Evolutionary conservation across 2,888 invertebrate genomes (phyloP), one percentile per base, ranked within the genome.

Genomic region (Emmelina monodactyla): DNA sequence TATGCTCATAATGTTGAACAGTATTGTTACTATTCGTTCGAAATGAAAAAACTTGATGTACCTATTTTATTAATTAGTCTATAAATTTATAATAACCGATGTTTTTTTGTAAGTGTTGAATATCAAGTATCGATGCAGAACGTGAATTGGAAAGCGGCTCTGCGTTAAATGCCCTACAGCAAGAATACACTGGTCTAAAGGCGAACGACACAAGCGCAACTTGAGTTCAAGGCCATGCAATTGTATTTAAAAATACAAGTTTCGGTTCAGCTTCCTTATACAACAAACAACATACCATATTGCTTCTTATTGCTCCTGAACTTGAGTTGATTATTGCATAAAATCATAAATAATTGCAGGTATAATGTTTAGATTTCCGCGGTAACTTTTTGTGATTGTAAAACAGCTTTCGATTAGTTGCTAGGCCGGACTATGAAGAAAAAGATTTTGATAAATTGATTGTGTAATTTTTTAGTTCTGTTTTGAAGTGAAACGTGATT

Each of bases 211-310:
- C 56, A 52, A 50, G 47, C 33, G 40, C 53, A 51, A 58, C 61
- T 70, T 25, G 25, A 72, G 72, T 72, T 73, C 73, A 72, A 68
- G 72, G 72, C 49, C 64, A 58, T 45, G 45, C 47, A 62, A 60
- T 57, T 59, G 58, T 63, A 62, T 64, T 56, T 56, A 58, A 56
- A 59, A 58, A 59, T 60, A 58, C 57, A 42, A 38, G 58, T 53
- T 58, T 55, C 49, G 47, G 54, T 54, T 56, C 49, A 45, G 62
- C 67, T 72, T 73, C 71, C 72, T 66, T 58, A 49, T 67, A 53
- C 56, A 51, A 49, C 53, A 51, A 55, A 41, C 13, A 22, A 19
- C 34, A 16, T 16, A 14, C 16, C 9, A 28, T 19, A 14, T 28
- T 33, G 11, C 14, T n/a, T 10, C 15, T 29, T 33, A 19, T 32